Evolutionary conservation across 2,113 vertebrate genomes (phyloP).

Genomic region (Eulemur macaco): DNA sequence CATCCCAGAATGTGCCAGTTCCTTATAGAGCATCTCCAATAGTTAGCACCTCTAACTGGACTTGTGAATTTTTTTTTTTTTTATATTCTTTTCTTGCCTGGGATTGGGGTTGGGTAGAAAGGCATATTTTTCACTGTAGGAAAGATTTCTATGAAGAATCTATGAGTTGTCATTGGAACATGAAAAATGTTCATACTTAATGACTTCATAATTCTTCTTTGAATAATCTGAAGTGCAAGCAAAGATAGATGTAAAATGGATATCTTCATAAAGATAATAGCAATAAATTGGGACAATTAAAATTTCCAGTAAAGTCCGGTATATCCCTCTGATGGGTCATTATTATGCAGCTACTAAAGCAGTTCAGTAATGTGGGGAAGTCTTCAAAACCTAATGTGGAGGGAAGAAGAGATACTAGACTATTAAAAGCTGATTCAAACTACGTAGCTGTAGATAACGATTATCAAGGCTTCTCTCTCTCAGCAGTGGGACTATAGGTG

Average conservation of each 20-base stretch:
- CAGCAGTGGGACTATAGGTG: neutral
- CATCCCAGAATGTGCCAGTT: neutral
- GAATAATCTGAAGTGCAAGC: neutral
- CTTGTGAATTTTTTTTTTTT: neutral
- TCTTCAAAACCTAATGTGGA: neutral
- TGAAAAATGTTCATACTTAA: neutral
- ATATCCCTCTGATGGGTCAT: neutral
- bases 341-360: neutral
- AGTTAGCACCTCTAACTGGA: neutral
- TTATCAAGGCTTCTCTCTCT: neutral
- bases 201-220: neutral
- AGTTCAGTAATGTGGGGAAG: neutral
- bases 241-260: neutral
- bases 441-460: neutral
- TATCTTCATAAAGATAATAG: neutral
- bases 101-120: neutral
- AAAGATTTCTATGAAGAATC: slow-evolving; percentile 1
- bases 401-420: neutral
- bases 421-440: neutral
- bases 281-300: neutral
- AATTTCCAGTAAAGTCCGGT: neutral
- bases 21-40: neutral
- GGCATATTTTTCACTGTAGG: neutral
- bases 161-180: neutral
- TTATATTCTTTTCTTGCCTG: neutral